A percentile compares a stretch with the other conserved stretches of the same genome.
Conservation (phyloP, 2,113 vertebrate genomes). For the Bubalus kerabau region DNA sequence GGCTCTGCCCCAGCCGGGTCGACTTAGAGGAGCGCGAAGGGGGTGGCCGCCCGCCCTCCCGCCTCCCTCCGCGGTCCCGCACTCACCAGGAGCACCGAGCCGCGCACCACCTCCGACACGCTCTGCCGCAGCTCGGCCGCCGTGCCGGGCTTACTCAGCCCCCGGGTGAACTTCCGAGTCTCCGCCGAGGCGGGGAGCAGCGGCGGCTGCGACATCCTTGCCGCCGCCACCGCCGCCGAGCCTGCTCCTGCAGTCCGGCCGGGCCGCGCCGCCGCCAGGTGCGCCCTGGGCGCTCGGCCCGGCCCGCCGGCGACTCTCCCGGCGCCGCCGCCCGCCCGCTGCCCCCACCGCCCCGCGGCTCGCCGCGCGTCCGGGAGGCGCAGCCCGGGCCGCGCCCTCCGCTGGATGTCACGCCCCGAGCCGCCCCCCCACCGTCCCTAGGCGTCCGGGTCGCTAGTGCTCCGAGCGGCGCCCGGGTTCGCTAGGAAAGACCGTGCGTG, state of each 20-base stretch:
- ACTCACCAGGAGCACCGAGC: constrained; percentile 93
- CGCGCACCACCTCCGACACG: constrained; percentile 95
- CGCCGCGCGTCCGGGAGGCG: constrained; percentile 15
- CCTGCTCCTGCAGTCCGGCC: background rate
- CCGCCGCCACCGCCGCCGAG: background rate
- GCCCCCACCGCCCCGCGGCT: background rate
- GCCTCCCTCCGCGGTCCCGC: background rate
- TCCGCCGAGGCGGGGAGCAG: constrained; percentile 77
- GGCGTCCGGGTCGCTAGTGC: background rate
- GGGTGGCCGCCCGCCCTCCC: background rate
- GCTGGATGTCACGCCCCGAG: constrained; percentile 18
- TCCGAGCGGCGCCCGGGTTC: background rate
- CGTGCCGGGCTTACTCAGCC: constrained; percentile 94
- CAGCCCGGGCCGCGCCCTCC: constrained; percentile 17
- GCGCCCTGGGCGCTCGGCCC: constrained; percentile 28
- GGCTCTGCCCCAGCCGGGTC: background rate
- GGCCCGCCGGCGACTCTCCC: background rate
- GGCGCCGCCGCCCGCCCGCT: constrained; percentile 9
- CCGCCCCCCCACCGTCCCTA: background rate
- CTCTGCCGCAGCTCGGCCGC: constrained; percentile 96
- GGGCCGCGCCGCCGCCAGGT: constrained; percentile 45
- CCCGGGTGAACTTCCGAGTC: constrained; percentile 95
- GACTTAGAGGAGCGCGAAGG: background rate
- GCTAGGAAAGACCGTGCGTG: background rate
- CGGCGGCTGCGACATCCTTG: constrained; percentile 60